phyloP scores from a whole-genome alignment of 2,797 vertebrate genomes.

The Octomys mimax region DNA sequence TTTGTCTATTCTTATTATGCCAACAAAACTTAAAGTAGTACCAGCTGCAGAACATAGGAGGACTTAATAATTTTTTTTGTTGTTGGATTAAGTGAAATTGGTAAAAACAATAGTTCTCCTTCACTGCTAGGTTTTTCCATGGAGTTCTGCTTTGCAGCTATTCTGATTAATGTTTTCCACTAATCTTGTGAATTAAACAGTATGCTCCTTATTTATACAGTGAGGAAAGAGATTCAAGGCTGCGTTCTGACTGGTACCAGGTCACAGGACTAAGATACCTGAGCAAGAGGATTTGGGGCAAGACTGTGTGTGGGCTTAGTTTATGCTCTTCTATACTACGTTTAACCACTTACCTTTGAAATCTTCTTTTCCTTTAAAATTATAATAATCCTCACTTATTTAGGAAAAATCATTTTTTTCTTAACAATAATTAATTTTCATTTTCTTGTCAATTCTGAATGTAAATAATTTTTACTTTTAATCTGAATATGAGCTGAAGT shows the following conservation, averaged over 20 bases:
- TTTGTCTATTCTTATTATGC: background rate
- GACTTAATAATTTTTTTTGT: background rate
- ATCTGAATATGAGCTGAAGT: background rate
- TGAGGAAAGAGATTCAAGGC: background rate
- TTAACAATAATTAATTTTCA: background rate
- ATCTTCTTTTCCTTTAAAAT: background rate
- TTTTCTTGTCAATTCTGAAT: background rate
- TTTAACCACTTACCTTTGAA: background rate
- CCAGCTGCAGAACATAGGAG: background rate
- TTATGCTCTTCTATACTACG: background rate
- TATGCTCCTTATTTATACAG: background rate
- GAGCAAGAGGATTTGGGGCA: background rate
- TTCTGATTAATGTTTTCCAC: background rate
- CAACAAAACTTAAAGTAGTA: background rate
- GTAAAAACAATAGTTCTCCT: background rate
- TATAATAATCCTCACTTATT: background rate
- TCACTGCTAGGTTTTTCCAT: background rate
- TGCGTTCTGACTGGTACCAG: background rate
- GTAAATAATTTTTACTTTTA: background rate
- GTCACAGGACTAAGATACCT: background rate
- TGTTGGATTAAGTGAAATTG: slow-evolving; percentile 2
- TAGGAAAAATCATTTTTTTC: background rate
- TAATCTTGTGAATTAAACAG: background rate
- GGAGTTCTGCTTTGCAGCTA: background rate
- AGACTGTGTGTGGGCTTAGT: background rate